Conservation (phyloP, 1,140 invertebrate genomes). For the Aphaenogaster rudis region DNA sequence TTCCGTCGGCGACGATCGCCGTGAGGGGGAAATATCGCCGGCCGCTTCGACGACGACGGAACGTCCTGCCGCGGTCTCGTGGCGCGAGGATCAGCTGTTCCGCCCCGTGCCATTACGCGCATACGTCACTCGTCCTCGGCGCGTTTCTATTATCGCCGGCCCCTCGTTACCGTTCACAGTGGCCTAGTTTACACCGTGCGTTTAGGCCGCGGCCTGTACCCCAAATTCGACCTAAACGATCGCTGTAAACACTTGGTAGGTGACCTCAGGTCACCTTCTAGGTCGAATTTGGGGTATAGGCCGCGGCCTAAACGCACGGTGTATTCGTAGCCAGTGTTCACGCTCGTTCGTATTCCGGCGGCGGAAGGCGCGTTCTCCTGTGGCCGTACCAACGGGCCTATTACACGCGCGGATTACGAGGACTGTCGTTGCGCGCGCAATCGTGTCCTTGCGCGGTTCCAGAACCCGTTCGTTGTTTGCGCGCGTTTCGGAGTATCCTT, state of each 20-base stretch:
- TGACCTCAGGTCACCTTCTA: no score
- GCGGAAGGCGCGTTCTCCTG: neutral
- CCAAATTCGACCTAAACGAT: no score
- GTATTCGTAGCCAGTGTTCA: no score
- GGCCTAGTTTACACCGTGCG: no score
- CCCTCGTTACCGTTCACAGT: neutral
- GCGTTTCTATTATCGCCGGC: slow-evolving; percentile 22
- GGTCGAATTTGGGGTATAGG: no score
- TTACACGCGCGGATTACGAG: neutral
- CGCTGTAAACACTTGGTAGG: no score
- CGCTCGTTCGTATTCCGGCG: neutral
- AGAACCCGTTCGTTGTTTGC: no score
- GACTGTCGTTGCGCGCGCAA: neutral
- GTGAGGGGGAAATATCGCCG: neutral
- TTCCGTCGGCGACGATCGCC: neutral
- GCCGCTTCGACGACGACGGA: neutral
- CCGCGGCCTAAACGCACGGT: no score
- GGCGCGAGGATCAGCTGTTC: slow-evolving; percentile 25
- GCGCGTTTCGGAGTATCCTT: no score
- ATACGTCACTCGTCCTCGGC: neutral
- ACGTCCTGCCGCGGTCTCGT: neutral
- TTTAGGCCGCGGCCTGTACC: no score
- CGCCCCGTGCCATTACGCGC: slow-evolving; percentile 4
- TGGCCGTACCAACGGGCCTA: no score
- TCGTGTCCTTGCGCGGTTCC: neutral